Evolutionary conservation across 2,797 vertebrate genomes (phyloP).

Genomic region (Amniataba percoides): DNA sequence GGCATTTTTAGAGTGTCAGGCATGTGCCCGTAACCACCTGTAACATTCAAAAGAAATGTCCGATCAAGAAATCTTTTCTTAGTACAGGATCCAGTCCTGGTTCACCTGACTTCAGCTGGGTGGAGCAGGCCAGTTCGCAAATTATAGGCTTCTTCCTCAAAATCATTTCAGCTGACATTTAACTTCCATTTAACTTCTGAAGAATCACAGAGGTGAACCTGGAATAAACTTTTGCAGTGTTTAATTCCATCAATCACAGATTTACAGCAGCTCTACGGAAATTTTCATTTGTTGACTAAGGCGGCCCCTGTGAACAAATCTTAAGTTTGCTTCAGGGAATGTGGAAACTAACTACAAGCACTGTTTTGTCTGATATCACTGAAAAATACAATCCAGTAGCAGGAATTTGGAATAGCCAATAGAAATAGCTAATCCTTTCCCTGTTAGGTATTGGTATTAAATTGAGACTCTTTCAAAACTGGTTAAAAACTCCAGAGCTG

Average conservation of each 20-base stretch:
- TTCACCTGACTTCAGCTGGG: conserved; percentile 3
- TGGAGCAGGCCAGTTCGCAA: neutral
- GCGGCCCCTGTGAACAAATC: too few relatives aligned
- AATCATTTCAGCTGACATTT: conserved; percentile 35
- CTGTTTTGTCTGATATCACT: too few relatives aligned
- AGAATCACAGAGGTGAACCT: neutral
- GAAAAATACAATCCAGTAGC: too few relatives aligned
- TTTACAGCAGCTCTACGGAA: too few relatives aligned
- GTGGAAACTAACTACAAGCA: too few relatives aligned
- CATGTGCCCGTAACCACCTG: conserved; percentile 47
- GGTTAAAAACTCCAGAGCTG: too few relatives aligned
- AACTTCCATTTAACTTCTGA: conserved; percentile 32
- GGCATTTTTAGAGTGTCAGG: conserved; percentile 44
- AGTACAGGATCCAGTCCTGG: neutral
- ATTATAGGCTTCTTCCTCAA: neutral
- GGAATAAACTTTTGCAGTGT: neutral
- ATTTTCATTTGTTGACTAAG: too few relatives aligned
- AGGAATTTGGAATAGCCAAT: too few relatives aligned
- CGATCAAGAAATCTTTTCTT: conserved; percentile 17
- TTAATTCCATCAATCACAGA: neutral
- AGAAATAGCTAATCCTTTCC: too few relatives aligned
- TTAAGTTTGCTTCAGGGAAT: too few relatives aligned
- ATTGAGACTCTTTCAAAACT: too few relatives aligned
- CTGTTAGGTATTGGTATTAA: too few relatives aligned
- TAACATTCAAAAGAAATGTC: conserved; percentile 21